Conservation (phyloP, 2,888 invertebrate species). For the Drosophila basisetae region DNA sequence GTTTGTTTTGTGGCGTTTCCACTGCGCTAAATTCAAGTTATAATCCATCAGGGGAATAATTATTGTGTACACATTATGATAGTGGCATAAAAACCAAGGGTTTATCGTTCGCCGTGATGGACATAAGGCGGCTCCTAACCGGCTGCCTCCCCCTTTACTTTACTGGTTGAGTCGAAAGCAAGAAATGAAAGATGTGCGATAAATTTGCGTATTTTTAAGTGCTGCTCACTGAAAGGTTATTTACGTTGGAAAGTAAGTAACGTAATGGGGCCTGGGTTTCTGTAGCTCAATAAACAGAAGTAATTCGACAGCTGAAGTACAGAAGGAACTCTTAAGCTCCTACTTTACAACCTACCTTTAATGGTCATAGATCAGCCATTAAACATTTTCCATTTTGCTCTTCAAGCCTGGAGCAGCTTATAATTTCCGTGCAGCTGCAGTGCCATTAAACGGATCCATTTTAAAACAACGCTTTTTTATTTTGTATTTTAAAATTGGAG, state of each 20-base stretch:
- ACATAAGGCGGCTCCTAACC: conserved; percentile 29
- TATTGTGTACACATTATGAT: conserved; percentile 81
- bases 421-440: conserved; percentile 34
- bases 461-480: conserved; percentile 40
- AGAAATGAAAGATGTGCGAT: conserved; percentile 61
- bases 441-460: conserved; percentile 54
- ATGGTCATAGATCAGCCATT: conserved; percentile 38
- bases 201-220: conserved; percentile 65
- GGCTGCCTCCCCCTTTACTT: not conserved
- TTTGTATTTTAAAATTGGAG: conserved; percentile 35
- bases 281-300: conserved; percentile 33
- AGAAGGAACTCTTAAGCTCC: conserved; percentile 20
- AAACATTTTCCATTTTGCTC: conserved; percentile 2
- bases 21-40: conserved; percentile 66
- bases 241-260: conserved; percentile 50
- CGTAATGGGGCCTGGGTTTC: conserved; percentile 9
- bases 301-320: conserved; percentile 28
- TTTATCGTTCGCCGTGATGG: conserved; percentile 68
- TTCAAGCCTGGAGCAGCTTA: conserved; percentile 12
- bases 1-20: conserved; percentile 45
- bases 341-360: conserved; percentile 35
- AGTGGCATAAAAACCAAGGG: conserved; percentile 65
- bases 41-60: conserved; percentile 80
- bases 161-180: conserved; percentile 27
- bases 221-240: conserved; percentile 52